Evolutionary conservation across 2,113 vertebrate genomes (phyloP), one percentile per base, ranked within the genome.

Genomic region (Orientallactaga bullata): DNA sequence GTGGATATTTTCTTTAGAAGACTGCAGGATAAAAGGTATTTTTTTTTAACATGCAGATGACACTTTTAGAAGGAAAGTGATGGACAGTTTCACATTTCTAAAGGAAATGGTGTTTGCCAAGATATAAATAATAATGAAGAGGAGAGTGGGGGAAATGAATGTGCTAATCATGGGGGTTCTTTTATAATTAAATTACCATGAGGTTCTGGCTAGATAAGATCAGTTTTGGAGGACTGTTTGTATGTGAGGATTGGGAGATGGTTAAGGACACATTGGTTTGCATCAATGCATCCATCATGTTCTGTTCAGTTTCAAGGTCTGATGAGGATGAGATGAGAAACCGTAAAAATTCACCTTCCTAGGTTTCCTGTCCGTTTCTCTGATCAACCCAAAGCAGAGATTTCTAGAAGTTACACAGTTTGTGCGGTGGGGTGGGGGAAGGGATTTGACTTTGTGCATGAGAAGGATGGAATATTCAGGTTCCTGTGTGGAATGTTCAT

Each of bases 81-180:
- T 68, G 37, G 85, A 91, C 15, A 80, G 47, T 35, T 80, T 93
- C 60, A 71, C 35, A 88, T 88, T 96, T 93, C 78, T 72, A 83
- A 95, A 94, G 81, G 66, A 96, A 96, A 95, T 96, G 78, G 24
- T 73, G 85, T 73, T 95, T 91, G 68, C 61, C 88, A 93, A 80
- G 93, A 87, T 72, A 90, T 30, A 92, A 93, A 76, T 95, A 93
- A 66, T 47, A 37, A 91, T 39, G 17, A 32, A 60, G 18, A 85
- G 42, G 61, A 87, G 13, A 89, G 30, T 11, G 24, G 18, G 35
- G 18, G 85, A 58, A 83, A 85, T 69, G 21, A n/a, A 63, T 58
- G 32, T 80, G 42, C 69, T 90, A 71, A 89, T 61, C 5, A 15
- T 88, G 63, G n/a, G 26, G 86, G 2, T 81, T 13, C 30, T 89